Evolutionary conservation across 2,888 invertebrate genomes (phyloP), one percentile per base, ranked within the genome.

Genomic region (Palloptera scutellata): DNA sequence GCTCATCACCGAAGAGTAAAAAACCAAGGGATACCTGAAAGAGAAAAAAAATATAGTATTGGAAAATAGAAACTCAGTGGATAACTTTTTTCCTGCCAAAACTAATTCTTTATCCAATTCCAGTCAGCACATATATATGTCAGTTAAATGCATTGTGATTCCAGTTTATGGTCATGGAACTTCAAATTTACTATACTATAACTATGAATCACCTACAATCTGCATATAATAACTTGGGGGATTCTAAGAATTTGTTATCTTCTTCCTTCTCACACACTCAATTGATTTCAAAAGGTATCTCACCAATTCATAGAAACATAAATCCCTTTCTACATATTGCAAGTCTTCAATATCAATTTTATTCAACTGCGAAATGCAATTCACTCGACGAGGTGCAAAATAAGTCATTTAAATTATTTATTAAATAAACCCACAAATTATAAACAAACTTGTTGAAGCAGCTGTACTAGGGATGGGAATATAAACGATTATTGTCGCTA

Each of bases 291-390:
- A n/a, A n/a, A n/a, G n/a, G n/a, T n/a, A n/a, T n/a, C 72, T 70
- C 74, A 87, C 85, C 77, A 86, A 85, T 69, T 88, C 87, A 19
- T 82, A 79, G 45, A 84, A 79, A 54, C 85, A 83, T 8, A 88
- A 81, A 73, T 87, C 85, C 1, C 78, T 73, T 76, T 88, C 87
- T 1, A 88, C 76, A 58, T 78, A 78, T 11, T 77, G 75, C 45
- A 87, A 75, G 67, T 85, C 83, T 11, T 84, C 80, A 0, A 75
- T 10, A 30, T 77, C 69, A 3, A 81, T 75, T 10, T 65, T 70
- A 9, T 72, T 66, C 19, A 80, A 51, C 9, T 73, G 69, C 1
- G 69, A 42, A 52, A 59, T 20, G 20, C 58, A 52, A 45, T 64
- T 64, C 19, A 52, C 48, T 5, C 59, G 42, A 43, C 59, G 42